Percentiles rank a stretch among this genome's conserved stretches.
These are phyloP conservation scores for Pseudochirops corinnae DNA, from an alignment of 2,797 vertebrate species.

Conservation along the genomic window DNA sequence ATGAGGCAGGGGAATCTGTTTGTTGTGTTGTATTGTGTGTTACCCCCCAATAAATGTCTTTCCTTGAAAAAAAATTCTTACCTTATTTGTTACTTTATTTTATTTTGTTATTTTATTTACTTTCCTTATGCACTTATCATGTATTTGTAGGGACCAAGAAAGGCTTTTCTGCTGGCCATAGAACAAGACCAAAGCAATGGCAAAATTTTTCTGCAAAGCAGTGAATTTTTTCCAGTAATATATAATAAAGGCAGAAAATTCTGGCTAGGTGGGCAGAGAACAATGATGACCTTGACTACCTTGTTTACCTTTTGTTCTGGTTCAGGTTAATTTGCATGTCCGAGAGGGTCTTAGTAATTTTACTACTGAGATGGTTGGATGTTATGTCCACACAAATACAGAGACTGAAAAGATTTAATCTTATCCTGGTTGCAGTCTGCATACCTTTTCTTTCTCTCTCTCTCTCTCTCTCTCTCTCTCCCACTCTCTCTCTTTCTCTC, in stretches of 20 bases:
- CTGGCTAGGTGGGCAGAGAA: not conserved
- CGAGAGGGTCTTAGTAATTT: not conserved
- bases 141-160: not conserved
- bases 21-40: no score
- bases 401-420: not conserved
- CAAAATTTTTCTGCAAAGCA: not conserved
- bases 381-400: not conserved
- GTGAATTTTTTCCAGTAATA: not conserved
- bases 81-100: not conserved
- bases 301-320: not conserved
- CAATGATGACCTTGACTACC: no score
- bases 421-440: not conserved
- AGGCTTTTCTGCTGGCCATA: not conserved
- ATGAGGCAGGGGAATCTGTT: no score
- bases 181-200: not conserved
- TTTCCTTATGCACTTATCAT: not conserved
- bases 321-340: no score
- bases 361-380: not conserved
- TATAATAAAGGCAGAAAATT: not conserved
- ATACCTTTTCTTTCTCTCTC: not conserved
- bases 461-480: no score
- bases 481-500: no score
- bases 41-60: no score
- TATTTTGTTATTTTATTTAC: not conserved
- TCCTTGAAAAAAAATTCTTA: no score